Base-by-base conservation (phyloP, 2,113 vertebrate genomes). In the Paramisgurnus dabryanus region DNA sequence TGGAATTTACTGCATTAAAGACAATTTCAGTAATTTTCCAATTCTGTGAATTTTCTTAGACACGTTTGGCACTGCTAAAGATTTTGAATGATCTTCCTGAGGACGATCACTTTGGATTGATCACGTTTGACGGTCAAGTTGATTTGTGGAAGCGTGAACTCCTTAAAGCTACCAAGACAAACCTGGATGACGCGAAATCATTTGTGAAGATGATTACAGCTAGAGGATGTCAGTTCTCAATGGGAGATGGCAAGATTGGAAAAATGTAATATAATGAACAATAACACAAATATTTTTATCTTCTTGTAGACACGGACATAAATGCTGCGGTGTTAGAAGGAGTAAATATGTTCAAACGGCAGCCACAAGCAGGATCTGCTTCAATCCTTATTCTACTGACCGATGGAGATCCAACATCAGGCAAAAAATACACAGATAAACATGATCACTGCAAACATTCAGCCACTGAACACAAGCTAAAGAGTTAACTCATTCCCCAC, bases 351-450 rank as follows among this genome's bases (percentile, higher is more conserved):
- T 86, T 98, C 84, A 94, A 94, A 22, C 82, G n/a, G 18, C 84
- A 92, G 5, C 7, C 66, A 41, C 90, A 92, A 5, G 86, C 90
- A 50, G 93, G 93, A 70, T 95, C 94, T 0, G 93, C 93, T 1
- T 95, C 96, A 13, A 93, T 97, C 43, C 87, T 98, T 76, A 95
- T 98, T 82, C 93, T 98, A 86, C 90, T 98, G 88, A 98, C 97
- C 0, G 97, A 99, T 47, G 97, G 97, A 86, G 91, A 94, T 0
- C 94, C 97, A 68, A 98, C 94, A 0, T 0, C 74, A 81, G 96
- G 97, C 96, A 87, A 4, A 27, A 18, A 5, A 8, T 10, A 4
- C 17, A 58, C 55, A 7, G 13, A 58, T 13, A 18, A 6, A 57
- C 53, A 4, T 15, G 45, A 8, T 47, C 45, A 47, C 5, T 47